Percentiles rank a stretch among this genome's conserved stretches.
Conservation (phyloP, 1,140 invertebrate species). For the Ladona fulva region DNA sequence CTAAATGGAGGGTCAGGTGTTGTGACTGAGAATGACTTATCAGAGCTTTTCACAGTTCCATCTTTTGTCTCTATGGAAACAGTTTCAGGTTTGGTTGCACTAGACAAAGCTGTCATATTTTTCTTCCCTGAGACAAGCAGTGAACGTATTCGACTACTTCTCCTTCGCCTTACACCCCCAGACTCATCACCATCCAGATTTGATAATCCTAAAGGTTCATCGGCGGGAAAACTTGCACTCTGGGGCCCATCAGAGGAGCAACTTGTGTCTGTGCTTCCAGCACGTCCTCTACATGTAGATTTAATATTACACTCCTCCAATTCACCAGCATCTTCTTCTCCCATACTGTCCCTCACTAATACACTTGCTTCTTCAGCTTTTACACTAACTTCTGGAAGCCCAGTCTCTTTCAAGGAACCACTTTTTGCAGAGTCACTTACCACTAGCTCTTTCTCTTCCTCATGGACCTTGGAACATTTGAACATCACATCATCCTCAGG, state of each 20-base stretch:
- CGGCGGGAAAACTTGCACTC: not conserved
- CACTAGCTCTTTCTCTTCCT: not conserved
- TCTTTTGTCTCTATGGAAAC: not conserved
- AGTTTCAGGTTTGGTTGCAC: not conserved
- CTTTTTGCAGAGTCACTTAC: not conserved
- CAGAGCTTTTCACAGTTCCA: not conserved
- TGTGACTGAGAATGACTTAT: not conserved
- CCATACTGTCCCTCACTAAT: not conserved
- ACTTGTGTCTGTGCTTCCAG: constrained; percentile 3
- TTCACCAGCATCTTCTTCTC: not conserved
- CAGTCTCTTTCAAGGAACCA: not conserved
- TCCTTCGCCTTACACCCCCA: not conserved
- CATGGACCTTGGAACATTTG: not conserved
- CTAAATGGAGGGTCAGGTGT: not conserved
- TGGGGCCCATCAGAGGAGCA: not conserved
- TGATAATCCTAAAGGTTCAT: not conserved
- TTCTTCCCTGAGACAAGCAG: not conserved
- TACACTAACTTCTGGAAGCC: not conserved
- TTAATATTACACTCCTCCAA: not conserved
- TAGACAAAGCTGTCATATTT: not conserved
- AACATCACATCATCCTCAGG: not conserved
- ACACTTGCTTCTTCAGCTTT: not conserved
- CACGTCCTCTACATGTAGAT: not conserved
- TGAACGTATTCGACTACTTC: not conserved
- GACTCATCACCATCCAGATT: not conserved